These are phyloP conservation scores for Cydia splendana DNA, from an alignment of 1,140 invertebrate species.

Conservation along the genomic window DNA sequence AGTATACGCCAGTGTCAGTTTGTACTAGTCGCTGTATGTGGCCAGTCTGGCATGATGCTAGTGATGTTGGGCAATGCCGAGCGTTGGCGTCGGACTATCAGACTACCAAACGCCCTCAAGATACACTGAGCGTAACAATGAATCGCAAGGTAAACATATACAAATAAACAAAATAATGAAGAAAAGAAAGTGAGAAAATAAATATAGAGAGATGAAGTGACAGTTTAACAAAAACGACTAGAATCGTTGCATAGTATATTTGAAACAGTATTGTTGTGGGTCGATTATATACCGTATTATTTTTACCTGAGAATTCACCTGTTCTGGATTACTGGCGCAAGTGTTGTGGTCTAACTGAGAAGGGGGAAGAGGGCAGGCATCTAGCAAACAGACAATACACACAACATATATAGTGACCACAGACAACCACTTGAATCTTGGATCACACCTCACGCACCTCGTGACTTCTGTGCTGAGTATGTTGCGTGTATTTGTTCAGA, in stretches of 20 bases:
- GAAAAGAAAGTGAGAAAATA: constrained; percentile 62
- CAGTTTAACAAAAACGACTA: constrained; percentile 71
- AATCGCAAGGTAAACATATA: constrained; percentile 57
- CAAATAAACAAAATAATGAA: constrained; percentile 53
- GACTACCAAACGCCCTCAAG: constrained; percentile 49
- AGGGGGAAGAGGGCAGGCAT: constrained; percentile 84
- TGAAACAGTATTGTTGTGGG: constrained; percentile 74
- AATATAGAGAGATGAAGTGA: constrained; percentile 76
- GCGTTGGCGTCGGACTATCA: constrained; percentile 41
- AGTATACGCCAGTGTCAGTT: constrained; percentile 74
- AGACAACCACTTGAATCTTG: constrained; percentile 78
- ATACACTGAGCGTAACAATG: constrained; percentile 68
- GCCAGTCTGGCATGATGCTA: constrained; percentile 72
- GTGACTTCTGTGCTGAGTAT: constrained; percentile 71
- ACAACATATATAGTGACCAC: constrained; percentile 80
- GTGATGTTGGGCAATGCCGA: constrained; percentile 55
- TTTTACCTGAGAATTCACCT: constrained; percentile 81
- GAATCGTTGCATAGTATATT: constrained; percentile 73
- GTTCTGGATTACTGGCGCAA: constrained; percentile 81
- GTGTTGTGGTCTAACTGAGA: constrained; percentile 85
- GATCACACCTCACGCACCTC: constrained; percentile 77
- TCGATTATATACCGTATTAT: constrained; percentile 73
- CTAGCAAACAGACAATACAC: constrained; percentile 82
- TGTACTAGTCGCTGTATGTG: constrained; percentile 73
- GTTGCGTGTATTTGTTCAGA: constrained; percentile 75